Base-by-base conservation (phyloP, 2,797 vertebrate species). In the Salmo trutta region DNA sequence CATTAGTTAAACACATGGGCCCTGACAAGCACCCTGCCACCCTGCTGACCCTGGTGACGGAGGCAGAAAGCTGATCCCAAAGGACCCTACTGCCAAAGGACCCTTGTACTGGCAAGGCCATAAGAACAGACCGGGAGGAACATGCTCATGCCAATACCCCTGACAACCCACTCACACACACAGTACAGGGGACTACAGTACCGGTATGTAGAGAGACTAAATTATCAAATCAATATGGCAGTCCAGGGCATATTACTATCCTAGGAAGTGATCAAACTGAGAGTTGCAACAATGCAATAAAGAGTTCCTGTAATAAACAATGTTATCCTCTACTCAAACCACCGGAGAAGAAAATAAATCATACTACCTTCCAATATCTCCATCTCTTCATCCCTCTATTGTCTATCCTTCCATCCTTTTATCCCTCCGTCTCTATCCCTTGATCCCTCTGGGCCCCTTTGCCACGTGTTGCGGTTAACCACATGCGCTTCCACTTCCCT, bases 401-500 rank as follows among this genome's bases (percentile, higher is more conserved):
- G 10, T 47, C 2, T 16, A 4, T 62, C 62, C 67, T 33, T 7
- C 27, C 15, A 5, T 14, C 17, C 31, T 24, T 67, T 27, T 29
- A 15, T 14, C 21, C 27, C 54, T 68, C 66, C 10, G 7, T 51
- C 21, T 47, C 17, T 4, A 15, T 53, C n/a, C n/a, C 77, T n/a
- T 33, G 12, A 8, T 59, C 19, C 19, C 66, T 75, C 70, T 12
- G 78, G 54, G 64, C 66, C 41, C 41, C 71, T 31, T 21, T 79
- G 16, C 70, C 36, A 4, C 12, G 47, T 71, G 41, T 71, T 1
- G 8, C 54, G 77, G 79, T 81, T 83, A 78, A 84, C 78, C 69
- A 84, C 74, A 83, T 87, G 84, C 78, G 71, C 77, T 84, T 88
- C 78, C 82, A 90, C 86, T 90, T 89, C 85, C 79, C 67, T 73